Evolutionary conservation across 1,140 invertebrate species (phyloP).

Genomic region (Drosophila leontia): DNA sequence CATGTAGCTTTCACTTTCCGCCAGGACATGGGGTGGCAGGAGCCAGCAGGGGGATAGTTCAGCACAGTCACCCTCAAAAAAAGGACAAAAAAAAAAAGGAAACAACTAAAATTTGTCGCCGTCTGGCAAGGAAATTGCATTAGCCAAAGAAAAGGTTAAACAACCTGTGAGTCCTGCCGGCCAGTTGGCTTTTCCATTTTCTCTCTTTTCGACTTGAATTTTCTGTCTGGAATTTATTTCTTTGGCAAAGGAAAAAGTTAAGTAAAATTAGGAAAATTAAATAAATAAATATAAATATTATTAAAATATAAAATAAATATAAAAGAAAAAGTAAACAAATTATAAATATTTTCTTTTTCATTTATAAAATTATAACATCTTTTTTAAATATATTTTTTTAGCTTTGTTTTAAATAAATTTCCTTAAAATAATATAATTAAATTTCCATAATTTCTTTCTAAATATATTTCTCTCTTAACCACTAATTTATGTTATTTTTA

Average conservation of each 20-base stretch:
- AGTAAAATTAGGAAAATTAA: background rate
- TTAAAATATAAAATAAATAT: too few species aligned
- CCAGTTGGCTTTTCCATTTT: constrained; percentile 5
- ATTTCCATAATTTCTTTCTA: too few species aligned
- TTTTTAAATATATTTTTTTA: too few species aligned
- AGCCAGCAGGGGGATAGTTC: constrained; percentile 20
- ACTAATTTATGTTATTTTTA: too few species aligned
- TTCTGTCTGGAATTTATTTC: constrained; percentile 39
- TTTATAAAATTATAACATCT: too few species aligned
- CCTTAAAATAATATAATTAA: too few species aligned
- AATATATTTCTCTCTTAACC: too few species aligned
- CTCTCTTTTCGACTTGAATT: constrained; percentile 47
- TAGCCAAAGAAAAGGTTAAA: constrained; percentile 56
- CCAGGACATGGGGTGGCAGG: constrained; percentile 7
- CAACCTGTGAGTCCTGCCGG: constrained; percentile 34
- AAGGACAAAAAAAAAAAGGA: constrained; percentile 8
- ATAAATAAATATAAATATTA: too few species aligned
- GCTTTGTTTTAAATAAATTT: too few species aligned
- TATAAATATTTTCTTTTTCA: too few species aligned
- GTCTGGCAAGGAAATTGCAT: constrained; percentile 80
- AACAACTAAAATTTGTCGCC: constrained; percentile 24
- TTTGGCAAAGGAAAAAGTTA: background rate
- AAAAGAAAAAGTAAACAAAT: too few species aligned
- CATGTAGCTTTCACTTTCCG: constrained; percentile 72
- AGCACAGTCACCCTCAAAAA: constrained; percentile 43